These are phyloP conservation scores for Erebia ligea DNA, from an alignment of 2,888 invertebrate species.

Conservation along the genomic window DNA sequence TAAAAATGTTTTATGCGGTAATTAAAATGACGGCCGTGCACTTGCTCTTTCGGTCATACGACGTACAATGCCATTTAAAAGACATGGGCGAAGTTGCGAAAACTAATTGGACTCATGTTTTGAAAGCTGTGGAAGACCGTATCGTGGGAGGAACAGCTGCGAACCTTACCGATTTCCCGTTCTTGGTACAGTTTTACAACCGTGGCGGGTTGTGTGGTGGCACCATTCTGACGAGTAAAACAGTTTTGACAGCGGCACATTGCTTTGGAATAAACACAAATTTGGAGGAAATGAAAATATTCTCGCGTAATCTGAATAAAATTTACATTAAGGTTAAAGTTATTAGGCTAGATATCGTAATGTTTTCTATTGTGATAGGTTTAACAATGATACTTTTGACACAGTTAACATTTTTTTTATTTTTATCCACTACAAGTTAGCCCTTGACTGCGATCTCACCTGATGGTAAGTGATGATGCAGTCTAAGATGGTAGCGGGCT, in stretches of 20 bases:
- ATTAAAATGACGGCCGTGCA: slow-evolving; percentile 29
- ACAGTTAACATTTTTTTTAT: no score
- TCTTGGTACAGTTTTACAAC: slow-evolving; percentile 52
- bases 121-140: slow-evolving; percentile 38
- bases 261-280: slow-evolving; percentile 53
- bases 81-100: slow-evolving; percentile 46
- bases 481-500: no score
- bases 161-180: slow-evolving; percentile 45
- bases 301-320: slow-evolving; percentile 46
- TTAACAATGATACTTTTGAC: no score
- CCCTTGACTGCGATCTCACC: no score
- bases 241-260: slow-evolving; percentile 55
- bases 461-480: no score
- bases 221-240: slow-evolving; percentile 49
- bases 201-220: slow-evolving; percentile 51
- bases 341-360: no score
- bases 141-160: slow-evolving; percentile 48
- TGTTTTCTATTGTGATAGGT: no score
- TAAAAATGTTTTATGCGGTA: slow-evolving; percentile 39
- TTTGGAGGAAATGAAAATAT: slow-evolving; percentile 50
- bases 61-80: slow-evolving; percentile 47
- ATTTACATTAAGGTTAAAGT: neutral
- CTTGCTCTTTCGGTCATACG: slow-evolving; percentile 27
- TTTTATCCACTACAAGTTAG: no score
- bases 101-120: slow-evolving; percentile 38